A percentile compares a stretch with the other conserved stretches of the same genome.
Evolutionary conservation across 1,140 invertebrate genomes (phyloP).

Genomic region (Metopolophium dirhodum): DNA sequence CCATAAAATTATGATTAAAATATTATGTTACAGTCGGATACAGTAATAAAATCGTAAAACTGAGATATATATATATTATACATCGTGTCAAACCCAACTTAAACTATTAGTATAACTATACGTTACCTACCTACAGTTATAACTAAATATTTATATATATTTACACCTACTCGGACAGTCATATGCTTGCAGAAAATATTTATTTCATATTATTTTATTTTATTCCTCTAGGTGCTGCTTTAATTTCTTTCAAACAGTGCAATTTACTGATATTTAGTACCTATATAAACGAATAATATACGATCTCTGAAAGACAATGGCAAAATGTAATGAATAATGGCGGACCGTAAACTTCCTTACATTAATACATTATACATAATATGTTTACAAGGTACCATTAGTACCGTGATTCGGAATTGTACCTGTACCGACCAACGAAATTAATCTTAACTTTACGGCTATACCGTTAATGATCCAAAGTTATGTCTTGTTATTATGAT

Average conservation of each 20-base stretch:
- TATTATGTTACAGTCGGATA: not conserved
- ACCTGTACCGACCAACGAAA: not conserved
- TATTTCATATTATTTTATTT: not conserved
- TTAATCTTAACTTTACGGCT: not conserved
- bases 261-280: not conserved
- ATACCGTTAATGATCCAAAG: not conserved
- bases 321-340: not conserved
- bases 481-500: not conserved
- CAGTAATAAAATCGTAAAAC: not conserved
- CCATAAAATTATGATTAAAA: conserved; percentile 15
- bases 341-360: not conserved
- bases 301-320: not conserved
- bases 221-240: not conserved
- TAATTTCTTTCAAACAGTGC: not conserved
- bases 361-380: not conserved
- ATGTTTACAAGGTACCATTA: conserved; percentile 12
- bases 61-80: not conserved
- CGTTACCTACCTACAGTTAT: no score
- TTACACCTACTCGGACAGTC: not conserved
- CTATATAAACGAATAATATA: not conserved
- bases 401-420: not conserved
- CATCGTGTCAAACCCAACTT: not conserved
- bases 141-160: no score
- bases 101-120: not conserved
- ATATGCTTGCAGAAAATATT: not conserved